Base-by-base conservation (phyloP, 2,113 vertebrate genomes). In the Mungos mungo region DNA sequence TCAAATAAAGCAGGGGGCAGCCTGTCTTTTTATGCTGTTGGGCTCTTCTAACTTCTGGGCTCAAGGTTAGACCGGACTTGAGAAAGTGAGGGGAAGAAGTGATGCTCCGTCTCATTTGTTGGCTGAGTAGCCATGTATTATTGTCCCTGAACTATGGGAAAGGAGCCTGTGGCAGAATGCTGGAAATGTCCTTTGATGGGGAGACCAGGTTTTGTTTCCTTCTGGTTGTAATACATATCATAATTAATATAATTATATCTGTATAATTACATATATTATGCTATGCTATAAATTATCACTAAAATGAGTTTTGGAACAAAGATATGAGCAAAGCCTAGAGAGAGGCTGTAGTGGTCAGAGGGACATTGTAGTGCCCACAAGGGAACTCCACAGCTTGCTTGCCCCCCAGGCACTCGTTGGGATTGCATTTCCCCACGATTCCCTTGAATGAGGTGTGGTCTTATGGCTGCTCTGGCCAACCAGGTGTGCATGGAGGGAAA, bases 141-240 rank as follows among this genome's bases (percentile, higher is more conserved):
- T 13, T 33, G 3, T n/a, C 19, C 54, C 86, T 38, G 31, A 91
- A 7, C 50, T 63, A 8, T 4, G 7, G 63, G 38, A 8, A 12
- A 63, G 54, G 6, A 7, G 4, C 38, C 3, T 0, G 1, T 23
- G 38, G 54, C 23, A 13, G 60, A n/a, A 77, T 2, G 0, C 27
- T 80, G 41, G 45, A 50, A 25, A 33, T 38, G 14, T 72, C 63
- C 74, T 94, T 79, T 85, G 90, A 29, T 77, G 66, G 74, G 38
- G n/a, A 69, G 45, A 45, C 57, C 50, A 41, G 45, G 13, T 88
- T 95, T 86, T 68, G 41, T 85, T 82, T 80, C 45, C 33, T 76
- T 95, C n/a, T 65, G 35, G 72, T 90, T 71, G 82, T 74, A 41
- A 13, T 21, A 21, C 54, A 11, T n/a, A 18, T 92, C 68, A 83